These are phyloP conservation scores for Andrena trimmerana DNA, from an alignment of 2,888 invertebrate genomes.

Conservation along the genomic window DNA sequence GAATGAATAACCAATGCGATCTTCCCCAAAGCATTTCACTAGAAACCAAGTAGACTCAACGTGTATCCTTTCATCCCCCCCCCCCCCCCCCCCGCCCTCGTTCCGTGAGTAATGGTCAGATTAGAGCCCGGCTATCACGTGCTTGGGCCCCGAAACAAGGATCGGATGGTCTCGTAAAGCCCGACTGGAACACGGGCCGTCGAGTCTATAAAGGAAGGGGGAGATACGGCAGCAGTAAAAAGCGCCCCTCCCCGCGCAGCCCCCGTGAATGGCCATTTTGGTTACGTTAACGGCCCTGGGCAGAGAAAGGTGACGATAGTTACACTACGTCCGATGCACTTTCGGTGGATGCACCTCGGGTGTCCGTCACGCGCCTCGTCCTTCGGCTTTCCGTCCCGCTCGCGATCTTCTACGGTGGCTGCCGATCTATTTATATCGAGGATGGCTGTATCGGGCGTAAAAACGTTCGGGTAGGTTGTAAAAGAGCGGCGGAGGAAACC, in stretches of 20 bases:
- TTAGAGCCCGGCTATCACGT: constrained; percentile 5
- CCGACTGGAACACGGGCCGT: background rate
- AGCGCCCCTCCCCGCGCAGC: background rate
- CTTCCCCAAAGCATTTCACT: background rate
- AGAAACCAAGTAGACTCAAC: background rate
- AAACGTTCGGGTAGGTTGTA: constrained; percentile 25
- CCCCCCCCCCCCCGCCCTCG: background rate
- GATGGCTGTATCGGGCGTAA: constrained; percentile 17
- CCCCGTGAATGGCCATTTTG: constrained; percentile 8
- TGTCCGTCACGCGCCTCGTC: background rate
- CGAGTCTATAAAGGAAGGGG: constrained; percentile 1
- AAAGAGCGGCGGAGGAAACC: constrained; percentile 33
- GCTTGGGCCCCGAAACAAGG: constrained; percentile 5
- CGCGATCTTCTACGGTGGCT: background rate
- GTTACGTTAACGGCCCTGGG: constrained; percentile 4
- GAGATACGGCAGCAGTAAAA: background rate
- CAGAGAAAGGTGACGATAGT: background rate
- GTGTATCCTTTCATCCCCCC: background rate
- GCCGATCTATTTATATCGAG: constrained; percentile 60
- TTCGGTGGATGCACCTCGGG: constrained; percentile 1
- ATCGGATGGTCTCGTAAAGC: background rate
- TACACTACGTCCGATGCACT: background rate
- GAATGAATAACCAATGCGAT: background rate
- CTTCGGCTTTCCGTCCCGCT: background rate
- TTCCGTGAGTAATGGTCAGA: background rate